Evolutionary conservation across 2,797 vertebrate genomes (phyloP).

Genomic region (Peromyscus nudipes): DNA sequence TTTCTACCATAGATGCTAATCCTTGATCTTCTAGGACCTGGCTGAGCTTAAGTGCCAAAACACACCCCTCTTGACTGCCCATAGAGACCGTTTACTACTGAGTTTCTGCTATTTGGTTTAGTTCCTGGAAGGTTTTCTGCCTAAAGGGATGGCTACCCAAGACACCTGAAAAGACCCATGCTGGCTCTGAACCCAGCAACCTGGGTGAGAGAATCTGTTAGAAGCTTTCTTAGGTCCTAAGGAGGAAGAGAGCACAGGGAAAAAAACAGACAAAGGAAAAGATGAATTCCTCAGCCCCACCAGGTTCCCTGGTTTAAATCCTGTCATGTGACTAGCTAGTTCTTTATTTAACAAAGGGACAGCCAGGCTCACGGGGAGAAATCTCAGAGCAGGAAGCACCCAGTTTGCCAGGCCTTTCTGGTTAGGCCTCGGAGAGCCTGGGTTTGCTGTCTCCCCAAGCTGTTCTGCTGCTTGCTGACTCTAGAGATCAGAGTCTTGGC

Average conservation of each 20-base stretch:
- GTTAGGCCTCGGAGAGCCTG: background rate
- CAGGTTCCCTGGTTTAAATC: background rate
- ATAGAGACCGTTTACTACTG: background rate
- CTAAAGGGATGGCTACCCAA: background rate
- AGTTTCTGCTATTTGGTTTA: background rate
- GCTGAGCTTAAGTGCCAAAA: constrained; percentile 82
- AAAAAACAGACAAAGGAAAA: background rate
- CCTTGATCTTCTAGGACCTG: constrained; percentile 66
- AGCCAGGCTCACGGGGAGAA: background rate
- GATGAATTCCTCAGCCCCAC: background rate
- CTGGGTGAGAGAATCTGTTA: background rate
- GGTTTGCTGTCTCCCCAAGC: background rate
- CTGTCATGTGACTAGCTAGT: background rate
- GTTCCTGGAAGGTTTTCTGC: background rate
- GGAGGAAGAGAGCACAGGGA: background rate
- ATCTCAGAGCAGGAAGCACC: background rate
- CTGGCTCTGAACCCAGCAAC: background rate
- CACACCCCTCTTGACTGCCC: constrained; percentile 62
- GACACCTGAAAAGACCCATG: constrained; percentile 56
- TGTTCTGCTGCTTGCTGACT: background rate
- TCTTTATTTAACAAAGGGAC: background rate
- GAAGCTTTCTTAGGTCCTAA: constrained; percentile 2
- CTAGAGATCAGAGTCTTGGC: background rate
- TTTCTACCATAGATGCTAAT: constrained; percentile 66
- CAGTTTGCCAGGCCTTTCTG: background rate